Percentiles rank a stretch among this genome's conserved stretches.
Evolutionary conservation across 2,888 invertebrate species (phyloP).

Genomic region (Acronicta alni): DNA sequence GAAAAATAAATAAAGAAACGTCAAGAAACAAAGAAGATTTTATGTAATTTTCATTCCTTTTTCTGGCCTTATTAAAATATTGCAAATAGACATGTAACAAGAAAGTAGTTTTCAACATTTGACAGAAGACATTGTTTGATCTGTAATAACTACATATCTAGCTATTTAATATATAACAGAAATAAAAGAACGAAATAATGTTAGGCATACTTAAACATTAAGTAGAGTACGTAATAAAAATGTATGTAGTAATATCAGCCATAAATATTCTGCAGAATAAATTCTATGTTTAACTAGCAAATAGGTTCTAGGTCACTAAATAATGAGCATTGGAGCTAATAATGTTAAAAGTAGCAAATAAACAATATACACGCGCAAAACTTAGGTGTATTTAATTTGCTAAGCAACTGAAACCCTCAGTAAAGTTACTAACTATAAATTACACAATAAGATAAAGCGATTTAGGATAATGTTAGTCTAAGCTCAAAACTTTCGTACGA

Average conservation of each 20-base stretch:
- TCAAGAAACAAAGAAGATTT: conserved; percentile 5
- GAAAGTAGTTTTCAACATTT: not conserved
- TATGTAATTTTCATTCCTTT: conserved; percentile 11
- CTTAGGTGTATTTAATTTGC: conserved; percentile 38
- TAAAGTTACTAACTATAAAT: conserved; percentile 54
- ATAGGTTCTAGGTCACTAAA: conserved; percentile 3
- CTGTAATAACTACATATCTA: not conserved
- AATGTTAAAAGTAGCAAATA: conserved; percentile 8
- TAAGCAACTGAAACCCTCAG: conserved; percentile 41
- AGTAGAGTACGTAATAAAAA: conserved; percentile 19
- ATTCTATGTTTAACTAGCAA: conserved; percentile 12
- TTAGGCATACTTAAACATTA: conserved; percentile 15
- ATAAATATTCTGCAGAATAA: conserved; percentile 27
- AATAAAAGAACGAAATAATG: conserved; percentile 12
- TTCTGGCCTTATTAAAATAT: conserved; percentile 7
- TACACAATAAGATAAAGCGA: conserved; percentile 56
- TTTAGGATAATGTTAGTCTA: conserved; percentile 51
- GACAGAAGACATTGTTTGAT: not conserved
- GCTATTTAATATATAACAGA: conserved; percentile 8
- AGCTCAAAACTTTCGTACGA: conserved; percentile 41
- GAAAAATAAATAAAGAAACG: conserved; percentile 17
- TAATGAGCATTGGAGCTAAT: not conserved
- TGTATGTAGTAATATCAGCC: conserved; percentile 16
- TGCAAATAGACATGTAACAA: conserved; percentile 13
- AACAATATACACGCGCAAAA: conserved; percentile 12